Evolutionary conservation across 1,140 invertebrate species (phyloP).

Genomic region (Drosophila neocordata): DNA sequence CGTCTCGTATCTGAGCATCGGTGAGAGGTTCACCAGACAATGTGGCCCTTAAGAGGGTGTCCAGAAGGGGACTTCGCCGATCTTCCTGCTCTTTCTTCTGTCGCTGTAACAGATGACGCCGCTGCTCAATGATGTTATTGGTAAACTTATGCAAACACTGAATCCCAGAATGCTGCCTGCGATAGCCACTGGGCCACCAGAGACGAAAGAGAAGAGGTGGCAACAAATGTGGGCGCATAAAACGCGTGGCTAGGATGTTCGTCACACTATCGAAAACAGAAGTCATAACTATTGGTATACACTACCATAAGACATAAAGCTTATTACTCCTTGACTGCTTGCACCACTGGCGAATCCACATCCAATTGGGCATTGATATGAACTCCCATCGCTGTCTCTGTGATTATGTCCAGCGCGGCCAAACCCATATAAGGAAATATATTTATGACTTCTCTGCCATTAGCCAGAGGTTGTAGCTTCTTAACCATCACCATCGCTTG

Average conservation of each 20-base stretch:
- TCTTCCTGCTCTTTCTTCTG: not conserved
- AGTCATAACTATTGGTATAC: not conserved
- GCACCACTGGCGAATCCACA: constrained; percentile 88
- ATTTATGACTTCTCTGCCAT: constrained; percentile 57
- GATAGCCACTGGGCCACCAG: constrained; percentile 58
- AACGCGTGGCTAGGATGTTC: constrained; percentile 50
- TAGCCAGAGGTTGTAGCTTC: constrained; percentile 84
- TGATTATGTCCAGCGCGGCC: constrained; percentile 62
- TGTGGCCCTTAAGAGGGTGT: constrained; percentile 86
- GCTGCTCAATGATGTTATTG: constrained; percentile 63
- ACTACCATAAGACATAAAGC: not conserved
- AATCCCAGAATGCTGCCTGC: constrained; percentile 58
- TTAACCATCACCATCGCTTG: constrained; percentile 87
- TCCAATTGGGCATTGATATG: constrained; percentile 88
- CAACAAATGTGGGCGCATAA: constrained; percentile 68
- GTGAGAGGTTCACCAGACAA: constrained; percentile 83
- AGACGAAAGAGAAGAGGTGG: constrained; percentile 57
- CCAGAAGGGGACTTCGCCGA: constrained; percentile 84
- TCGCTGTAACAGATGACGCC: constrained; percentile 24
- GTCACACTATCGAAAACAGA: constrained; percentile 54
- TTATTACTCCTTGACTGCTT: constrained; percentile 86
- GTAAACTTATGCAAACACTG: constrained; percentile 72
- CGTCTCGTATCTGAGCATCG: constrained; percentile 86
- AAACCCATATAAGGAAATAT: constrained; percentile 56
- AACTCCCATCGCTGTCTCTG: constrained; percentile 93